phyloP scores from a whole-genome alignment of 2,888 invertebrate genomes.

The Listrodromus nycthemerus region DNA sequence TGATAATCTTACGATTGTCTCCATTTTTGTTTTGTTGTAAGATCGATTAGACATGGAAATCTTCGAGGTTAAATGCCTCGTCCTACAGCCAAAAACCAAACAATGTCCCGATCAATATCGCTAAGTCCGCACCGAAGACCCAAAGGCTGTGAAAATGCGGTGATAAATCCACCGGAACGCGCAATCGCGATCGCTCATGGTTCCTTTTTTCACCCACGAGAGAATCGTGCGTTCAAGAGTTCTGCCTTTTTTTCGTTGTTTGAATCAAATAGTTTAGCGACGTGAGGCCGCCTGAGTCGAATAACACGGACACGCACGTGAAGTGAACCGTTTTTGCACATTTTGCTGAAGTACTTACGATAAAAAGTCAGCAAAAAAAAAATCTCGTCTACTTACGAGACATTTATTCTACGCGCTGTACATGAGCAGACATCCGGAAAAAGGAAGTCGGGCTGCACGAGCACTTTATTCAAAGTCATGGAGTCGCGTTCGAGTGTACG shows the following conservation, averaged over 20 bases:
- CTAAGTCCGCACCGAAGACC: background rate
- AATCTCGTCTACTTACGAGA: conserved; percentile 41
- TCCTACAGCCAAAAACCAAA: background rate
- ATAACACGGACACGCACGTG: conserved; percentile 19
- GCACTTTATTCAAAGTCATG: conserved; percentile 62
- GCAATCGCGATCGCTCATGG: conserved; percentile 51
- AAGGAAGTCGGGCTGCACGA: conserved; percentile 57
- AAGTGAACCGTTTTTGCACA: conserved; percentile 1
- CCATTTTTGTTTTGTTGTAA: background rate
- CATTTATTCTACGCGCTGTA: conserved; percentile 1
- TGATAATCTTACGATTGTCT: background rate
- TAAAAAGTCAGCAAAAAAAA: conserved; percentile 16
- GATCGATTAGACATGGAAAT: background rate
- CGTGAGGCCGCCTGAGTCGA: conserved; percentile 36
- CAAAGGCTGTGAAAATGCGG: background rate
- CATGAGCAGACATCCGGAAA: conserved; percentile 57
- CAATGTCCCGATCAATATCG: background rate
- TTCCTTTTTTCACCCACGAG: conserved; percentile 7
- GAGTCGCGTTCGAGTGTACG: conserved; percentile 40
- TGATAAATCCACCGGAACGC: conserved; percentile 46
- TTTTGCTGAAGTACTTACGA: conserved; percentile 37
- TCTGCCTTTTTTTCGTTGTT: conserved; percentile 54
- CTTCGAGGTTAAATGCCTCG: background rate
- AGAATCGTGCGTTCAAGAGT: conserved; percentile 50
- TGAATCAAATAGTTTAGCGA: conserved; percentile 59